Conservation (phyloP, 2,113 vertebrate species). For the Hassar affinis region DNA sequence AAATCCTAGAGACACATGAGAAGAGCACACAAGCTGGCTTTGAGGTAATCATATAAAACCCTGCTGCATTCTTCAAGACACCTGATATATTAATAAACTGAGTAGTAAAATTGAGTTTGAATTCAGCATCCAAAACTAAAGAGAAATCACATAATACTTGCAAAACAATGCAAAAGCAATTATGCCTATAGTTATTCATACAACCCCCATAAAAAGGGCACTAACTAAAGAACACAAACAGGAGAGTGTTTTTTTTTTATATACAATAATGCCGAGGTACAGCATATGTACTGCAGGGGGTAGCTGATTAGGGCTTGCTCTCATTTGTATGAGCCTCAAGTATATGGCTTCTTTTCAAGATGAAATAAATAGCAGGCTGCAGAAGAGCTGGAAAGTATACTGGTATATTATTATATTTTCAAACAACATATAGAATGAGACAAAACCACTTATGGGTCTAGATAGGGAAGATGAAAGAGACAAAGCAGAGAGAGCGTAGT, state of each 20-base stretch:
- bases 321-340: conserved; percentile 25
- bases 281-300: not conserved
- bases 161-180: conserved; percentile 8
- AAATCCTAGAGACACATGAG: not conserved
- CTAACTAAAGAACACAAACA: conserved; percentile 26
- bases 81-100: not conserved
- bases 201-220: conserved; percentile 17
- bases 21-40: not conserved
- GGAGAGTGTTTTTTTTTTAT: not conserved
- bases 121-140: too few relatives aligned
- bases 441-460: too few relatives aligned
- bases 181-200: not conserved
- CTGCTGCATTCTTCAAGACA: not conserved
- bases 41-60: not conserved
- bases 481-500: not conserved
- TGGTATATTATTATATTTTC: too few relatives aligned
- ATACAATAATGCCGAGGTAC: not conserved
- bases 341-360: not conserved
- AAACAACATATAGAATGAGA: too few relatives aligned
- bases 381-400: too few relatives aligned
- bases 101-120: too few relatives aligned
- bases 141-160: conserved; percentile 18
- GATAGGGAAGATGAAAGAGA: conserved; percentile 27
- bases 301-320: not conserved
- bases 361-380: not conserved